Evolutionary conservation across 2,113 vertebrate species (phyloP).

Genomic region (Myotis lucifugus): DNA sequence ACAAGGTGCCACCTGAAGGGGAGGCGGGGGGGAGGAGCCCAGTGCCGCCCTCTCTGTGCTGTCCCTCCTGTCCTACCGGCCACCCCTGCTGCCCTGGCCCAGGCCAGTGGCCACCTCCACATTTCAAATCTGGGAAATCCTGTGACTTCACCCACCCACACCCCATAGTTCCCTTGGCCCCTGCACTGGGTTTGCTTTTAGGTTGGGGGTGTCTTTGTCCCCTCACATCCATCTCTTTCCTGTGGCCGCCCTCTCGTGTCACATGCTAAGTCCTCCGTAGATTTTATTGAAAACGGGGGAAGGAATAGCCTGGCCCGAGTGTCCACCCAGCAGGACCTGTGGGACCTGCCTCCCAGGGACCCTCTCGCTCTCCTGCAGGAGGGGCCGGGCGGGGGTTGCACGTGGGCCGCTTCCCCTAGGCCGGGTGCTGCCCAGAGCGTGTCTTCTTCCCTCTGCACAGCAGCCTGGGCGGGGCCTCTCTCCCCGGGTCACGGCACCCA

Average conservation of each 20-base stretch:
- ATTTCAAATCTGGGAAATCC: not conserved
- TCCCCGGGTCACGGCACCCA: not conserved
- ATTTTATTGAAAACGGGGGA: not conserved
- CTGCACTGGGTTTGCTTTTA: not conserved
- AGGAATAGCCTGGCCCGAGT: fast-evolving
- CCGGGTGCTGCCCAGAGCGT: fast-evolving
- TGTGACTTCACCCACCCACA: not conserved
- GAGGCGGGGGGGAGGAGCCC: too few relatives aligned
- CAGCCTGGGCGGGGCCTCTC: not conserved
- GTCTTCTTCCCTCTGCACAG: not conserved
- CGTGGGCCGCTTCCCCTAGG: not conserved
- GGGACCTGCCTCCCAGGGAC: not conserved
- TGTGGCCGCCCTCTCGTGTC: not conserved
- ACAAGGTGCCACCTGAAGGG: too few relatives aligned
- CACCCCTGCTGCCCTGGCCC: fast-evolving
- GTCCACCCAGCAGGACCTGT: not conserved
- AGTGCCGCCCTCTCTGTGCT: fast-evolving
- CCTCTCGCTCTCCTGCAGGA: not conserved
- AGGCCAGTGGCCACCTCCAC: fast-evolving
- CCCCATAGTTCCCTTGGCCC: too few relatives aligned
- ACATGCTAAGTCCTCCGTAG: not conserved
- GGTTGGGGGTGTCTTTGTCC: not conserved
- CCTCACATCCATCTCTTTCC: not conserved
- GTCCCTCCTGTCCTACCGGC: not conserved
- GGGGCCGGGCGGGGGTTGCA: fast-evolving